Evolutionary conservation across 1,140 invertebrate species (phyloP), one percentile per base, ranked within the genome.

Genomic region (Drosophila suzukii): DNA sequence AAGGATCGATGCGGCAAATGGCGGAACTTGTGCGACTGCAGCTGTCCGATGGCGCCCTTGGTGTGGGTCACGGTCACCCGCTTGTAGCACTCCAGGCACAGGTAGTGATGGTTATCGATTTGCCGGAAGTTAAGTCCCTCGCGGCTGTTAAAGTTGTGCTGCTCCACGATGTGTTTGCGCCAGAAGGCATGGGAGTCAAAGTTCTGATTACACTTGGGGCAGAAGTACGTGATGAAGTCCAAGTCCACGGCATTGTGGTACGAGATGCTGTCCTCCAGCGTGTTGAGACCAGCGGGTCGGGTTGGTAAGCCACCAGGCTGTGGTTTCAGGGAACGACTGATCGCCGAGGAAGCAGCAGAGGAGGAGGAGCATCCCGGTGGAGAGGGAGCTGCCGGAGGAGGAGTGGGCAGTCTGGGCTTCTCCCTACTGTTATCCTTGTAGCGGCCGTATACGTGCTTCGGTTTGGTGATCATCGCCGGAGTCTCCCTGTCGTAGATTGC

Each of bases 11-110:
- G 88, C 0, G 90, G 90, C 36, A 91, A 63, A 47, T 91, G 90
- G 0, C 90, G 83, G 68, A 91, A 91, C 56, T 91, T 91, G 57
- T 91, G 90, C 41, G 90, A 91, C 38, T 91, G 90, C 51, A 91
- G 50, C 78, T 91, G 90, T 0, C 90, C 90, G 7, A 91, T 91
- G 10, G 90, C 90, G 12, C 90, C 90, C 70, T 91, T 91, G 4
- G 90, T 91, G 44, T 91, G 90, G 11, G 90, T 91, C 6, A 91
- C 90, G 0, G 90, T 91, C 1, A 91, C 90, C 10, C 90, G 86
- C 56, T 91, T 91, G 36, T 91, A 91, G 61, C 90, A 91, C 58
- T 91, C 88, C 24, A 91, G 71, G 57, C 90, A 91, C 41, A 91
- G 57, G 50, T 89, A 91, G 44, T 91, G 90, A 62, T 91, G 90